Evolutionary conservation across 2,888 invertebrate species (phyloP).

Genomic region (Hipparchia semele): DNA sequence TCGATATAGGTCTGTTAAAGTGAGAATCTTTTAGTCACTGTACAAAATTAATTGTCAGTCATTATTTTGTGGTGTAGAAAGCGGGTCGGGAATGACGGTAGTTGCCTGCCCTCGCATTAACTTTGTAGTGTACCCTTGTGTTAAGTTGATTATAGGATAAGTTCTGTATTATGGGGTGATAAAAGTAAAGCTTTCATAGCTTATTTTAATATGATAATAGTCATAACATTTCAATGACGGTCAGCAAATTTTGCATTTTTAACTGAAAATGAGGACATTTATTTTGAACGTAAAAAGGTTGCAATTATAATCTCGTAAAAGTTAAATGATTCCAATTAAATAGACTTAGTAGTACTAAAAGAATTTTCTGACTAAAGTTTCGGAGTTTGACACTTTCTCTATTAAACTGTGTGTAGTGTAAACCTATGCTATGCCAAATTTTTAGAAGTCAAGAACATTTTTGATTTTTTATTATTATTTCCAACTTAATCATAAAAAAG

Average conservation of each 20-base stretch:
- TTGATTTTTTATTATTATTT: no score
- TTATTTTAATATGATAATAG: neutral
- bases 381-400: no score
- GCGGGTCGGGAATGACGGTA: constrained; percentile 61
- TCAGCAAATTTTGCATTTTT: neutral
- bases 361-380: no score
- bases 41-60: constrained; percentile 65
- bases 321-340: no score
- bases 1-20: constrained; percentile 4
- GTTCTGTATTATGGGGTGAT: neutral
- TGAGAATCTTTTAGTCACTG: constrained; percentile 28
- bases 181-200: neutral
- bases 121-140: constrained; percentile 45
- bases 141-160: neutral
- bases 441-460: no score
- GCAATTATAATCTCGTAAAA: no score
- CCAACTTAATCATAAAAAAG: no score
- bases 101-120: constrained; percentile 60
- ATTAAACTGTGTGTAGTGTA: no score
- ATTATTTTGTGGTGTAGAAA: constrained; percentile 73
- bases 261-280: no score
- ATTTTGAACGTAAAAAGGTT: no score
- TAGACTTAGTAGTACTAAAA: no score
- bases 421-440: no score
- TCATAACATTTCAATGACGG: neutral